Conservation (phyloP, 1,140 invertebrate species). For the Philopotamus ludificatus region DNA sequence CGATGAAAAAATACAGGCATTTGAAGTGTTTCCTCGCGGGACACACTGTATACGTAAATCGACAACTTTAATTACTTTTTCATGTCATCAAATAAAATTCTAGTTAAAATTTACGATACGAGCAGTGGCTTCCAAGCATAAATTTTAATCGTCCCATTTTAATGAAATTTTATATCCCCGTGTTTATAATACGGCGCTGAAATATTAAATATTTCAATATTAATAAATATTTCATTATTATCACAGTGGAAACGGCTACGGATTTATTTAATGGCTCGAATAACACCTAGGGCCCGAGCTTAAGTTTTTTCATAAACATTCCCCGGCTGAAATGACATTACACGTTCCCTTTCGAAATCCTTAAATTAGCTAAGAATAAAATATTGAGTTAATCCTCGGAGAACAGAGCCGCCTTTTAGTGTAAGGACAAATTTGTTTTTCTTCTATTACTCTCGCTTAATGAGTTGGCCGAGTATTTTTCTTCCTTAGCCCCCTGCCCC, state of each 20-base stretch:
- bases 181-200: too few relatives aligned
- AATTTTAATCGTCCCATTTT: too few relatives aligned
- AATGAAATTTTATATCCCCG: too few relatives aligned
- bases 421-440: conserved; percentile 35
- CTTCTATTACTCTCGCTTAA: conserved; percentile 24
- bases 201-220: too few relatives aligned
- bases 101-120: too few relatives aligned
- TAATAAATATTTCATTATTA: too few relatives aligned
- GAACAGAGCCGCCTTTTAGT: conserved; percentile 19
- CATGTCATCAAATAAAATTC: too few relatives aligned
- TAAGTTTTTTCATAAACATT: conserved; percentile 23
- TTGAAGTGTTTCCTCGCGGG: too few relatives aligned
- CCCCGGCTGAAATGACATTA: conserved; percentile 22
- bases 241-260: background rate
- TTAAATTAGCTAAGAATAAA: conserved; percentile 38
- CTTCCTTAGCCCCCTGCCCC: background rate
- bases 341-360: conserved; percentile 34
- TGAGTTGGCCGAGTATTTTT: conserved; percentile 27
- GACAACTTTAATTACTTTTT: too few relatives aligned
- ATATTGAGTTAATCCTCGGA: conserved; percentile 35
- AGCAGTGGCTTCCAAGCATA: too few relatives aligned
- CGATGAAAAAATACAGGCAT: too few relatives aligned
- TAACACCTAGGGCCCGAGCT: conserved; percentile 1
- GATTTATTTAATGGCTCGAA: conserved; percentile 13
- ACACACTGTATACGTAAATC: too few relatives aligned